A percentile compares a stretch with the other conserved stretches of the same genome.
Conservation (phyloP, 2,888 invertebrate species). For the Agrochola lota region DNA sequence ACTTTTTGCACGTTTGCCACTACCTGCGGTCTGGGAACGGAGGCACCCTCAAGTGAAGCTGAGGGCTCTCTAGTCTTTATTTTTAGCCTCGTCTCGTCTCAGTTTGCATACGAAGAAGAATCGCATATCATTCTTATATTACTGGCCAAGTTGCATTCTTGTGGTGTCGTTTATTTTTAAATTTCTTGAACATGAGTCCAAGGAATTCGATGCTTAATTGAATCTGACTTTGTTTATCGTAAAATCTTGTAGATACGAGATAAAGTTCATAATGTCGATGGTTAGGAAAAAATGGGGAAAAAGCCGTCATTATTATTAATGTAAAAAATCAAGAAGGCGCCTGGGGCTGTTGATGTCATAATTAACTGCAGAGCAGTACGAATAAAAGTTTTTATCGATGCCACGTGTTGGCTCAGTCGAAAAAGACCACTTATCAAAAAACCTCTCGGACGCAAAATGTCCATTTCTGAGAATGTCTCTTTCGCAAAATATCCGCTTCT, state of each 20-base stretch:
- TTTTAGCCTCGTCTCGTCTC: conserved; percentile 64
- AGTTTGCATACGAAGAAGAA: conserved; percentile 62
- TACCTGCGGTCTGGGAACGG: conserved; percentile 22
- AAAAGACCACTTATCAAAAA: too few relatives aligned
- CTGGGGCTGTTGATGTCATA: neutral
- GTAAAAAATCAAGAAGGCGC: neutral
- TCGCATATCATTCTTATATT: conserved; percentile 54
- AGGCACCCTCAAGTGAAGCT: conserved; percentile 16
- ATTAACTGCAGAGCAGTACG: too few relatives aligned
- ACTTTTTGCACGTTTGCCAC: conserved; percentile 39
- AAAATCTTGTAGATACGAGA: conserved; percentile 1
- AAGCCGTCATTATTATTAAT: neutral
- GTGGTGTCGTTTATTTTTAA: conserved; percentile 33
- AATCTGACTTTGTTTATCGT: neutral
- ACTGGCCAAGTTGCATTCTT: conserved; percentile 50
- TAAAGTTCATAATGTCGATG: conserved; percentile 5
- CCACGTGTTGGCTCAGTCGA: too few relatives aligned
- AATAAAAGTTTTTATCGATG: too few relatives aligned
- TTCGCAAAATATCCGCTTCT: too few relatives aligned
- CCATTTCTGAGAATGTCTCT: too few relatives aligned
- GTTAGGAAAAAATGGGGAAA: neutral
- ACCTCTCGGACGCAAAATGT: too few relatives aligned
- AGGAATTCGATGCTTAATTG: conserved; percentile 26
- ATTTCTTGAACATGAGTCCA: conserved; percentile 21
- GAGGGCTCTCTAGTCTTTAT: conserved; percentile 57